Evolutionary conservation across 2,113 vertebrate species (phyloP).

Genomic region (Barnardius zonarius): DNA sequence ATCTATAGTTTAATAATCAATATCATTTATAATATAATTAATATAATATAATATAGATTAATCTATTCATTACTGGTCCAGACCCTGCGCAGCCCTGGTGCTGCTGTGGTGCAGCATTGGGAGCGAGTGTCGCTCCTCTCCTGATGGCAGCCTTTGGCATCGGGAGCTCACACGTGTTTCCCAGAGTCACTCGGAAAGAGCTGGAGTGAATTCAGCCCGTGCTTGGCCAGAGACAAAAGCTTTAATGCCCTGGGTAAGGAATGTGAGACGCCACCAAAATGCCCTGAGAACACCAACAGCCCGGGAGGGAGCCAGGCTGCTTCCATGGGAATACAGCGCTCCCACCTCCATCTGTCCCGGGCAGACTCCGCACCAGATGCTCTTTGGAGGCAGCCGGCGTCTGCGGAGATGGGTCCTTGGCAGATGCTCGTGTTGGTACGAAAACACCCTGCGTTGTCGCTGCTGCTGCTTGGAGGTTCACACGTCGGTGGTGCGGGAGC

Average conservation of each 20-base stretch:
- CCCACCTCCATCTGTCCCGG: background rate
- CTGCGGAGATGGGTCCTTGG: background rate
- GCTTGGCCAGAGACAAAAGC: background rate
- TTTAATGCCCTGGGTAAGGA: background rate
- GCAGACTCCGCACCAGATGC: background rate
- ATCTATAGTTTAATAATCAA: no score
- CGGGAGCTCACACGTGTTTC: fast-evolving
- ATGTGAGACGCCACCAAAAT: background rate
- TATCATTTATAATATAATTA: no score
- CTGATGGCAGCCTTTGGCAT: background rate
- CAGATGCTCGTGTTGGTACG: background rate
- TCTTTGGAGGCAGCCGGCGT: background rate
- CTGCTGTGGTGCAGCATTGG: background rate
- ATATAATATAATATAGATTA: no score
- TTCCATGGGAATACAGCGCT: background rate
- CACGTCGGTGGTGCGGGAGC: background rate
- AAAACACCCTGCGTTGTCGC: background rate
- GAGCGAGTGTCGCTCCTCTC: background rate
- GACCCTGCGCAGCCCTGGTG: background rate
- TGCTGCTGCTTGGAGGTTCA: background rate
- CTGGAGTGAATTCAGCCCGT: background rate
- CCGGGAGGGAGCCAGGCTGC: background rate
- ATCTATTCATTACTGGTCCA: background rate
- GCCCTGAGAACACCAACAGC: background rate
- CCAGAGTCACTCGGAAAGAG: background rate